phyloP scores from a whole-genome alignment of 2,113 vertebrate species.

The Pseudorectes ferrugineus region DNA sequence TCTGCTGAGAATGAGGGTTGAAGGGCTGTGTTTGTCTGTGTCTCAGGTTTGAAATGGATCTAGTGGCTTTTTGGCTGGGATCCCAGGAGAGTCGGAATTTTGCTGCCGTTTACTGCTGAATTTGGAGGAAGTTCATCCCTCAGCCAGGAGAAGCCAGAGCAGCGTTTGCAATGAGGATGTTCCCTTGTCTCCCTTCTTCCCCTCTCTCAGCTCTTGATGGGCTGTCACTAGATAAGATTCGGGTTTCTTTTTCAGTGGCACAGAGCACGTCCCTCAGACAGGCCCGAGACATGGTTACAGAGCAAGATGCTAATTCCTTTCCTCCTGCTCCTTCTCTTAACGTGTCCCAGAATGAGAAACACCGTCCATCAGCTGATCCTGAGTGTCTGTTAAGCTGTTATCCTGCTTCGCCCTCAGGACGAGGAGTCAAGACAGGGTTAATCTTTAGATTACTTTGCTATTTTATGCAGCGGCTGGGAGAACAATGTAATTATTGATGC shows the following conservation, averaged over 20 bases:
- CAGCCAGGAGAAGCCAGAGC: neutral
- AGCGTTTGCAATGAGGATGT: neutral
- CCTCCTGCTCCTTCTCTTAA: neutral
- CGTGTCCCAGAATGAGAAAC: neutral
- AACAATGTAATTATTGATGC: neutral
- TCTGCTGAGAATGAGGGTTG: neutral
- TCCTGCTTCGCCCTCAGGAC: neutral
- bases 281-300: neutral
- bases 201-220: neutral
- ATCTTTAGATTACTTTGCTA: neutral
- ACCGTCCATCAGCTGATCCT: neutral
- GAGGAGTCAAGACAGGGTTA: neutral
- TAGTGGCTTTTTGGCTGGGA: constrained; percentile 39
- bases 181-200: neutral
- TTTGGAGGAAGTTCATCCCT: constrained; percentile 21
- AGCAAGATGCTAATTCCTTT: neutral
- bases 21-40: constrained; percentile 20
- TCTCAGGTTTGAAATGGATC: constrained; percentile 32
- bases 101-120: constrained; percentile 1
- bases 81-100: constrained; percentile 25
- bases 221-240: neutral
- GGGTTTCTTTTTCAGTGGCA: neutral
- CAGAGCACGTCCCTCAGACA: neutral
- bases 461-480: neutral
- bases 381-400: neutral